Base-by-base conservation (phyloP, 2,797 vertebrate species). In the Gila robusta region DNA sequence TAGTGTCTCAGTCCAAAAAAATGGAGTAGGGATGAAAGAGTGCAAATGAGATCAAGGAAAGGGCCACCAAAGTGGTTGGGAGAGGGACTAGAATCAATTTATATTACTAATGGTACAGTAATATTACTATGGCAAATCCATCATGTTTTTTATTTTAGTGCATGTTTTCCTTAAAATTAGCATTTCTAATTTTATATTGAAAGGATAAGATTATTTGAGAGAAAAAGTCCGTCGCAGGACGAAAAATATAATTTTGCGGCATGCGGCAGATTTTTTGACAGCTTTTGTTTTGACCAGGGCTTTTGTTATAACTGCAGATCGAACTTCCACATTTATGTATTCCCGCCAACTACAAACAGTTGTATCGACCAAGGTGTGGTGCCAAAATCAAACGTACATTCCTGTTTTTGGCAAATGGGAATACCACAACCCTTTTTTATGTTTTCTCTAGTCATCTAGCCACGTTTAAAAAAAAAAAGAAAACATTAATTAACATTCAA, bases 1-100 rank as follows among this genome's bases (percentile, higher is more conserved):
- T 89, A 74, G 52, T 66, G 49, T 69, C 74, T 73, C 59, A 72
- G 84, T 87, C 67, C 76, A 80, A 83, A 70, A 79, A 26, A 79
- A 59, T 67, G 28, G 9, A 14, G 56, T 37, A 9, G 7, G 62
- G 79, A 26, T 67, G 26, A 21, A 80, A 66, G 49, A 32, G 28
- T 49, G 9, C 0, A 4, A 23, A 28, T 37, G 39, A 71, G 62
- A 69, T 47, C 78, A 86, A 56, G 74, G 23, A 87, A 88, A 85
- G 88, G 85, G 59, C 73, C 52, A 83, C 49, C 81, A 64, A 73
- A 80, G 54, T 79, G 37, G 23, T 28, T 62, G 23, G 35, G 23
- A 39, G 23, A 26, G 5, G 37, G 28, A 28, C 28, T n/a, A 76
- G 32, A 35, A 79, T 39, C 23, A 78, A 26, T 62, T 35, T 41